These are phyloP conservation scores for Gryllus bimaculatus DNA, from an alignment of 1,140 invertebrate species.

Conservation along the genomic window DNA sequence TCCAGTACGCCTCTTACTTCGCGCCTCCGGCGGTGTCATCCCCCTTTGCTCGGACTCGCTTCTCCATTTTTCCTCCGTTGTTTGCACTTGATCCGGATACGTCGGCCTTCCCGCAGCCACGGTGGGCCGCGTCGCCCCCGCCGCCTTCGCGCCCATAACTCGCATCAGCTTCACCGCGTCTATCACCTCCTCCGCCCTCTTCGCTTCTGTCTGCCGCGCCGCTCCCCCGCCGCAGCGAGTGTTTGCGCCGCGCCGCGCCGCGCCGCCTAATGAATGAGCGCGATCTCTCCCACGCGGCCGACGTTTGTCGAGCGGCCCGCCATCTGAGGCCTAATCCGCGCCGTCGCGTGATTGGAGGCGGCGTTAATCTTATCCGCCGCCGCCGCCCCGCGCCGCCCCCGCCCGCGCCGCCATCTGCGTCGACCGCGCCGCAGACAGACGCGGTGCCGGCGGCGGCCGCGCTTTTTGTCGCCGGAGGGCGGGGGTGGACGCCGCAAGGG, in stretches of 20 bases:
- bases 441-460: too few species aligned
- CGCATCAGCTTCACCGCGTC: not conserved
- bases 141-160: too few species aligned
- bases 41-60: too few species aligned
- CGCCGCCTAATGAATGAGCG: not conserved
- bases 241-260: not conserved
- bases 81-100: too few species aligned
- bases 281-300: not conserved
- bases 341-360: not conserved
- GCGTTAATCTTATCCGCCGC: not conserved
- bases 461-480: too few species aligned
- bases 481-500: too few species aligned
- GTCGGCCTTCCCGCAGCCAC: too few species aligned
- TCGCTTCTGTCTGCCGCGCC: not conserved
- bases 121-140: too few species aligned
- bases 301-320: not conserved
- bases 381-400: too few species aligned
- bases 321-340: not conserved
- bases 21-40: too few species aligned
- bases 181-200: not conserved
- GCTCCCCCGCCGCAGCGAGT: not conserved
- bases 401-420: not conserved
- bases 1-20: too few species aligned
- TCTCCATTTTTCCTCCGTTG: too few species aligned
- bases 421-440: not conserved